Base-by-base conservation (phyloP, 2,888 invertebrate genomes). In the Suillia variegata region DNA sequence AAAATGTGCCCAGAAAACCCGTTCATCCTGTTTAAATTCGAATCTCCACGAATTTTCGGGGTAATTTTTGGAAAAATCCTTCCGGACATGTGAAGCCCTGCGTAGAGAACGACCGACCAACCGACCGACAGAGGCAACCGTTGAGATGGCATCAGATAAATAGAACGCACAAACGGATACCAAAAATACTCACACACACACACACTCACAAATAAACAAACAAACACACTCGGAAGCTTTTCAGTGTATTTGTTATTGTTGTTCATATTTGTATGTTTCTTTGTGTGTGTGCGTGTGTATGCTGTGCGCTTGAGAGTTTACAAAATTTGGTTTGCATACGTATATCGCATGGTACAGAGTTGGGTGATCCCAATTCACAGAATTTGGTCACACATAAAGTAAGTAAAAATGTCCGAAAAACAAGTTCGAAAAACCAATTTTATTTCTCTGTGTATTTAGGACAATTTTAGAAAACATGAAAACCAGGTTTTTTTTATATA, bases 31-130 rank as follows among this genome's bases (percentile, higher is more conserved):
- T n/a, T n/a, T n/a, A 45, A 18, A 5, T 5, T 20, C 8, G 13
- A 17, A 45, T 18, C 17, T 6, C 4, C 6, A n/a, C 38, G 4
- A 4, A 38, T 17, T 6, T 18, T 17, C 18, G 45, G 45, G 45
- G 17, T 45, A 45, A 45, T 18, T 18, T 4, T 13, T n/a, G n/a
- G n/a, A 20, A 45, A 20, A 17, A 18, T 45, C 45, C 45, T 17
- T 18, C 45, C 45, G 45, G 45, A 45, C 45, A 45, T 18, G 17
- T 45, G 45, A 38, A 38, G 38, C n/a, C 38, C 38, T n/a, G 38
- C 38, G 4, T n/a, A 3, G 4, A 38, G 38, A 8, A 38, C 6
- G 4, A 5, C 6, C 15, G n/a, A 38, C 38, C 12, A n/a, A 38
- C 38, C 6, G 12, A 31, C 31, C 12, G 6, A 31, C 31, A 31